Percentiles rank a stretch among this genome's conserved stretches.
Conservation (phyloP, 2,797 vertebrate genomes). For the Prionace glauca region DNA sequence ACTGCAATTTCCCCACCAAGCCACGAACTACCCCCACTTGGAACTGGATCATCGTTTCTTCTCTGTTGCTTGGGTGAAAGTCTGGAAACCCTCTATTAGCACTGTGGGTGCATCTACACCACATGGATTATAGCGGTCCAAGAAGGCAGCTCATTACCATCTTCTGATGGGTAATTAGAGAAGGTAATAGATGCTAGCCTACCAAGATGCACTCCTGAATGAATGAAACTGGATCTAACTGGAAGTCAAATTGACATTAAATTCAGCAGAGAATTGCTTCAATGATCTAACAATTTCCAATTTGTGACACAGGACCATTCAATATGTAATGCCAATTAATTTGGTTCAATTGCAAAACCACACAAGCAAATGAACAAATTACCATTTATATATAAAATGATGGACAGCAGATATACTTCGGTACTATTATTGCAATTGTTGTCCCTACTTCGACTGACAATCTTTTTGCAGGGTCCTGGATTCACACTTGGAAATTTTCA, state of each 20-base stretch:
- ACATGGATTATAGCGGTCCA: not conserved
- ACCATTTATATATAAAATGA: not conserved
- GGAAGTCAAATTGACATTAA: not conserved
- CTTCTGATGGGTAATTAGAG: too few relatives aligned
- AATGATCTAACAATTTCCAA: not conserved
- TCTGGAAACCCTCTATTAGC: too few relatives aligned
- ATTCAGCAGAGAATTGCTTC: not conserved
- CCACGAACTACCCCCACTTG: too few relatives aligned
- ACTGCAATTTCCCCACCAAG: too few relatives aligned
- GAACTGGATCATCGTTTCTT: too few relatives aligned
- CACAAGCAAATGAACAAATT: not conserved
- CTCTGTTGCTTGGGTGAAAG: too few relatives aligned
- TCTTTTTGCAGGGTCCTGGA: not conserved
- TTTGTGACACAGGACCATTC: not conserved
- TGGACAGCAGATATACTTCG: not conserved
- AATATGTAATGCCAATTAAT: not conserved
- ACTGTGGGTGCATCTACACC: too few relatives aligned
- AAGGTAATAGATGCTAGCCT: too few relatives aligned
- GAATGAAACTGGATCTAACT: not conserved
- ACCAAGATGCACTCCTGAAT: too few relatives aligned
- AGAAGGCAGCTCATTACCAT: not conserved
- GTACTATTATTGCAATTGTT: not conserved
- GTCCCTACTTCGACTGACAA: not conserved
- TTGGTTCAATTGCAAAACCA: not conserved
- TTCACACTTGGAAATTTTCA: not conserved